These are phyloP conservation scores for Peromyscus eremicus DNA, from an alignment of 2,797 vertebrate genomes.

Conservation along the genomic window DNA sequence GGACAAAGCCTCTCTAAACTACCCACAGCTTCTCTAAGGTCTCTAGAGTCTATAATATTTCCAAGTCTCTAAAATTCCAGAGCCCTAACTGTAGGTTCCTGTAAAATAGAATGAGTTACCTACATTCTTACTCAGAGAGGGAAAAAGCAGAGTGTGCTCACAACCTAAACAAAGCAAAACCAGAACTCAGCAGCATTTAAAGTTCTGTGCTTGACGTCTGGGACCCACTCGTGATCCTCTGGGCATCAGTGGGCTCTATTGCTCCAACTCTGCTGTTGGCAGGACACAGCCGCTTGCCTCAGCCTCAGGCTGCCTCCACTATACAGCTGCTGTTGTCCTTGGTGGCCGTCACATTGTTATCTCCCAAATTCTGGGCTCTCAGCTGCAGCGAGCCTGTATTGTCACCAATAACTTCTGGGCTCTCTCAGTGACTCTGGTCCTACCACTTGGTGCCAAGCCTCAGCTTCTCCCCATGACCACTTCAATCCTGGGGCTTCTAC, in stretches of 20 bases:
- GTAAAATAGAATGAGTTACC: neutral
- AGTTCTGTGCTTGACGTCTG: neutral
- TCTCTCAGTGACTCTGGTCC: neutral
- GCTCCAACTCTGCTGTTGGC: neutral
- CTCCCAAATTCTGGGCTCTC: neutral
- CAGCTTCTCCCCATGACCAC: neutral
- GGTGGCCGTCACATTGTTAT: neutral
- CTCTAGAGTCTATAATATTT: too few species aligned
- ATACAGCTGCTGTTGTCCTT: neutral
- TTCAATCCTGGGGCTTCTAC: too few species aligned
- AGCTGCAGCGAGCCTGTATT: neutral
- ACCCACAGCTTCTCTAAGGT: neutral
- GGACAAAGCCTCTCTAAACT: neutral
- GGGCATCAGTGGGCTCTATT: neutral
- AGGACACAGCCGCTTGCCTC: neutral
- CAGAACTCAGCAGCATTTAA: neutral
- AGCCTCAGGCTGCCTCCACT: neutral
- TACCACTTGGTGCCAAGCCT: neutral
- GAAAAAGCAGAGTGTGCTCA: neutral
- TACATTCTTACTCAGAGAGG: neutral
- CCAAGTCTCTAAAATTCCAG: neutral
- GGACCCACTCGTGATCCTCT: neutral
- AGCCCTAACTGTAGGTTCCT: neutral
- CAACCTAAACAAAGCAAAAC: neutral
- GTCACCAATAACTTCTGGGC: neutral